Percentiles rank a stretch among this genome's conserved stretches.
These are phyloP conservation scores for Hetaerina titia DNA, from an alignment of 2,888 invertebrate genomes.

Conservation along the genomic window DNA sequence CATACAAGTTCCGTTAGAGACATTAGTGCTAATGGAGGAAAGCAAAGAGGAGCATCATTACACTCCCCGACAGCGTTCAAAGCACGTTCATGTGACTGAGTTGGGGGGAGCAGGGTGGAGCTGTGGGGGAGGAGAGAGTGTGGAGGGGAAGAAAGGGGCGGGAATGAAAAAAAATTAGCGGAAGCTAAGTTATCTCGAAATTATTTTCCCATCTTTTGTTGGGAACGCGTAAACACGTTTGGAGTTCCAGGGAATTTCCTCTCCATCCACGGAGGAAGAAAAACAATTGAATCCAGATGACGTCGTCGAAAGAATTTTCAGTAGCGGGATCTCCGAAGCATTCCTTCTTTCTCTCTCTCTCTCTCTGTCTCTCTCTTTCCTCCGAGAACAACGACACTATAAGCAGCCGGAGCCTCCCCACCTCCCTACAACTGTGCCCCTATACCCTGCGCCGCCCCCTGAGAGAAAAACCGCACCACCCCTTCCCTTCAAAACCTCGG, in stretches of 20 bases:
- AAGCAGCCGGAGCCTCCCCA: background rate
- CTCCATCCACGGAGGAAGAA: background rate
- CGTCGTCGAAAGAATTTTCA: constrained; percentile 7
- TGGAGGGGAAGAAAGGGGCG: background rate
- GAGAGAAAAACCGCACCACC: background rate
- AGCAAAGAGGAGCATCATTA: background rate
- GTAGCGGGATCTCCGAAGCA: background rate
- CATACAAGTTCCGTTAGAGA: background rate
- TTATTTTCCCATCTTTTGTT: background rate
- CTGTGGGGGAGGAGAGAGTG: background rate
- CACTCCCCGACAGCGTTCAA: background rate
- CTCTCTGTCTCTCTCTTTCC: background rate
- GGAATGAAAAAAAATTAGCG: background rate
- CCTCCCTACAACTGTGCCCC: background rate
- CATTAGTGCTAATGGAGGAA: background rate
- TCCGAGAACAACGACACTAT: background rate
- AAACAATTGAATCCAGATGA: constrained; percentile 33
- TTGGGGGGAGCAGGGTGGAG: background rate
- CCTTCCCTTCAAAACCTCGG: background rate
- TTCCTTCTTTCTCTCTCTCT: background rate
- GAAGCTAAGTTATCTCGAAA: constrained; percentile 17
- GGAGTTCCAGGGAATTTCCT: constrained; percentile 3
- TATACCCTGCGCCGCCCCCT: background rate
- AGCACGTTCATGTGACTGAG: too few relatives aligned
- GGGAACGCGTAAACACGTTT: background rate